Conservation (phyloP, 2,113 vertebrate genomes). For the Gambusia affinis region DNA sequence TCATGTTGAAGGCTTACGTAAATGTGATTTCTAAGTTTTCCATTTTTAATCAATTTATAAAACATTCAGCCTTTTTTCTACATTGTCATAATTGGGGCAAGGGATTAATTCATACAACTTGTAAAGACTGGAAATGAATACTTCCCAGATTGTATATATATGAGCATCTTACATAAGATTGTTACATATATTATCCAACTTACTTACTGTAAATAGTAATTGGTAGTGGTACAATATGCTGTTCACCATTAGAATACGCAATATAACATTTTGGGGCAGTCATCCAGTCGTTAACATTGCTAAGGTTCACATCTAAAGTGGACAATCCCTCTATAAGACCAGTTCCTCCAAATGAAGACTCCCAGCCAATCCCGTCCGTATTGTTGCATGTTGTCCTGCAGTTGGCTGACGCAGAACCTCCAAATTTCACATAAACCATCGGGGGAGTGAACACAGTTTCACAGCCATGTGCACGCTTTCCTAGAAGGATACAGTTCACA, state of each 20-base stretch:
- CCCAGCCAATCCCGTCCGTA: constrained; percentile 48
- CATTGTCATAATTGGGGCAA: too few relatives aligned
- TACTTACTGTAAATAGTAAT: constrained; percentile 72
- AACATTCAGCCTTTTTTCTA: too few relatives aligned
- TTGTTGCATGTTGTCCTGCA: constrained; percentile 38
- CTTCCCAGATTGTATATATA: too few relatives aligned
- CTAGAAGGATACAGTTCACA: not conserved
- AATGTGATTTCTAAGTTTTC: too few relatives aligned
- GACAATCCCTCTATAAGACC: rapidly evolving
- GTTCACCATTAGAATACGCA: rapidly evolving
- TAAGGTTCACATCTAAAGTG: not conserved
- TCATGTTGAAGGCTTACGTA: too few relatives aligned
- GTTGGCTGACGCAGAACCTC: constrained; percentile 31
- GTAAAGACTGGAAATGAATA: too few relatives aligned
- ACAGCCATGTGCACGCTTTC: constrained; percentile 15
- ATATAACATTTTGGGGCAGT: not conserved
- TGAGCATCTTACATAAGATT: rapidly evolving
- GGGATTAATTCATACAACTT: too few relatives aligned
- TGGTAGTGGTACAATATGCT: rapidly evolving
- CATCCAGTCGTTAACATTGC: not conserved
- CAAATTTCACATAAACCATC: constrained; percentile 22
- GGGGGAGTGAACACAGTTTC: not conserved
- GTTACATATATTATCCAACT: constrained; percentile 26
- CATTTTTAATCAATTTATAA: too few relatives aligned
- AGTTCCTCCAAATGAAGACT: constrained; percentile 15